These are phyloP conservation scores for Microctenopoma stevenorrisi DNA, from an alignment of 2,797 vertebrate species.

Conservation along the genomic window DNA sequence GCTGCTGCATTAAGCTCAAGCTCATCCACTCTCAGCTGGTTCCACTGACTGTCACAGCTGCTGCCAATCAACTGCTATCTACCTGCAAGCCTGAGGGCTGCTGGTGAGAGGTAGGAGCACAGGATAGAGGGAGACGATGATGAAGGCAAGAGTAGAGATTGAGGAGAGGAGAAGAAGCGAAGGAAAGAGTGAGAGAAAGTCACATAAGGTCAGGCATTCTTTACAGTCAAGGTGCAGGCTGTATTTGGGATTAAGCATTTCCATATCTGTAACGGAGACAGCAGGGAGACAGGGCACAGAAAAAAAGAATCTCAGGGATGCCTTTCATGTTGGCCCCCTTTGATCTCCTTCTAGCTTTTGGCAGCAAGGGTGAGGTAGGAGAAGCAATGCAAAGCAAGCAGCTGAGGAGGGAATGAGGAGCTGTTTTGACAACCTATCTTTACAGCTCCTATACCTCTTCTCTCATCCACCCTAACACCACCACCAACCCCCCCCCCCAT, in stretches of 20 bases:
- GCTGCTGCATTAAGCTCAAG: conserved; percentile 74
- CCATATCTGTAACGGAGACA: conserved; percentile 70
- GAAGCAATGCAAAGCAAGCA: conserved; percentile 59
- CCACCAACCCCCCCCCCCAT: conserved; percentile 18
- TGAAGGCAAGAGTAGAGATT: conserved; percentile 53
- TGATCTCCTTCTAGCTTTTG: conserved; percentile 75
- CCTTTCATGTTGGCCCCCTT: conserved; percentile 80
- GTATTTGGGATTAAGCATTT: conserved; percentile 65
- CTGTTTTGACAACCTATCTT: conserved; percentile 69
- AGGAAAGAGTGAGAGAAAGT: conserved; percentile 33
- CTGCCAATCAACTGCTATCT: conserved; percentile 77
- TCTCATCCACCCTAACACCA: neutral
- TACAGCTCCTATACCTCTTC: conserved; percentile 15
- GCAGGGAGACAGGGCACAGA: conserved; percentile 50
- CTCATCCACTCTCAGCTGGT: conserved; percentile 73
- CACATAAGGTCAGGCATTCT: conserved; percentile 40
- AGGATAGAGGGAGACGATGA: conserved; percentile 57
- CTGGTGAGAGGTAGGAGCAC: conserved; percentile 49
- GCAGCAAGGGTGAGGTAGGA: conserved; percentile 59
- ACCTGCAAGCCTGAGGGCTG: conserved; percentile 73
- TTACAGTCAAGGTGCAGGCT: conserved; percentile 45
- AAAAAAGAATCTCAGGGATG: conserved; percentile 67
- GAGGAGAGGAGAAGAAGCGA: conserved; percentile 34
- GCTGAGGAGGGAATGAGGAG: conserved; percentile 58
- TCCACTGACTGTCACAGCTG: conserved; percentile 76